Percentiles rank a stretch among this genome's conserved stretches.
phyloP scores from a whole-genome alignment of 2,888 invertebrate genomes.

The Mythimna albipuncta region DNA sequence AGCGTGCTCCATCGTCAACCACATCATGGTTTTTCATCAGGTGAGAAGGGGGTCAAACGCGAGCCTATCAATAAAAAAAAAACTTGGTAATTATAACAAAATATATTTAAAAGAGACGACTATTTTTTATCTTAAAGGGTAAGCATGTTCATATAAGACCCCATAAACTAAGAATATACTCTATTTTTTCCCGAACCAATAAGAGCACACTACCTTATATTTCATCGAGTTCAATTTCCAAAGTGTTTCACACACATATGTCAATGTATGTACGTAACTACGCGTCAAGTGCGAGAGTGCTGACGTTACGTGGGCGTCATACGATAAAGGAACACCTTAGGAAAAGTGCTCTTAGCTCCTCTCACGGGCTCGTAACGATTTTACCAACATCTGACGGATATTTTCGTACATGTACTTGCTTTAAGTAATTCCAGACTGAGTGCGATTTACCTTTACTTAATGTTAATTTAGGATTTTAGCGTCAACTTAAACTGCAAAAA shows the following conservation, averaged over 20 bases:
- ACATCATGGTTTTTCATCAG: too few relatives aligned
- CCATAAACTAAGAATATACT: not conserved
- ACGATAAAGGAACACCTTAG: slow-evolving; percentile 22
- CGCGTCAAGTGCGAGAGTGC: slow-evolving; percentile 33
- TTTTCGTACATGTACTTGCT: not conserved
- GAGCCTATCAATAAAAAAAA: too few relatives aligned
- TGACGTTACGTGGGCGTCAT: slow-evolving; percentile 28
- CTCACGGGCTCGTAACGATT: slow-evolving; percentile 26
- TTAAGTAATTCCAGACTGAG: not conserved
- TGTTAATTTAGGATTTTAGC: too few relatives aligned
- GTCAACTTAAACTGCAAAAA: too few relatives aligned
- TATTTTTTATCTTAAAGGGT: not conserved
- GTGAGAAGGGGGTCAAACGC: too few relatives aligned
- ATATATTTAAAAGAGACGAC: too few relatives aligned
- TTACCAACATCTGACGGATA: slow-evolving; percentile 21
- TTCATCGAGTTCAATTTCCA: slow-evolving; percentile 20
- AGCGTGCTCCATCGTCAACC: too few relatives aligned
- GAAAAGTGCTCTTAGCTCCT: slow-evolving; percentile 14
- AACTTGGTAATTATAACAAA: too few relatives aligned
- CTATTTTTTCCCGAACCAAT: not conserved
- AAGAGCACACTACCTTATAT: not conserved
- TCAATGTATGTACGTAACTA: not conserved
- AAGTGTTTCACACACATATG: slow-evolving; percentile 14
- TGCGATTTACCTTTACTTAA: not conserved
- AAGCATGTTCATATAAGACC: too few relatives aligned